Conservation (phyloP, 2,113 vertebrate species). For the Petrocephalus zakoni region DNA sequence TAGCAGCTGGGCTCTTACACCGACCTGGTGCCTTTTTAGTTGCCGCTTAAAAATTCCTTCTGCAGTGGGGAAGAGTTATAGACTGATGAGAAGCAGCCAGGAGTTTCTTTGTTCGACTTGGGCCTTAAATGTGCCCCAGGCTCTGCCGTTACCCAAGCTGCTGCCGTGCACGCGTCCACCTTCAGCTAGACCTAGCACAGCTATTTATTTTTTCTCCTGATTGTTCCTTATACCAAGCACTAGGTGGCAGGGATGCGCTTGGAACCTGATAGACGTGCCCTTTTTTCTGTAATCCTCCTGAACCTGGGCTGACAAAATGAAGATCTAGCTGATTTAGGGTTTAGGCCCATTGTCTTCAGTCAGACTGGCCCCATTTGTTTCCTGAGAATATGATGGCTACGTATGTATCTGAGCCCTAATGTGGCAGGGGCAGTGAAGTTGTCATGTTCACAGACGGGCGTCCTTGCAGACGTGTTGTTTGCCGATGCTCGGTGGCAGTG, state of each 20-base stretch:
- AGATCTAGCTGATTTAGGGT: neutral
- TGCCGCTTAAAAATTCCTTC: neutral
- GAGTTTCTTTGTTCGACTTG: neutral
- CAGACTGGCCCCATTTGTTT: neutral
- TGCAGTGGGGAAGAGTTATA: neutral
- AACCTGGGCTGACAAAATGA: neutral
- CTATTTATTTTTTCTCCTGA: neutral
- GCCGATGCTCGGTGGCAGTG: neutral
- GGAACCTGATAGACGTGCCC: neutral
- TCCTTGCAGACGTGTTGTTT: neutral
- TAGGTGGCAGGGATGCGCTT: constrained; percentile 22
- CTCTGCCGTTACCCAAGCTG: neutral
- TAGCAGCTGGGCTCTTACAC: neutral
- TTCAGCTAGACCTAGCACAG: neutral
- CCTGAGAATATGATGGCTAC: neutral
- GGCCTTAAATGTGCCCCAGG: neutral
- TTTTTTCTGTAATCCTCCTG: neutral
- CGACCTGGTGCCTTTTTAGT: neutral
- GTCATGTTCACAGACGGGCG: neutral
- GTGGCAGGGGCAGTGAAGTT: neutral
- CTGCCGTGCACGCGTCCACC: neutral
- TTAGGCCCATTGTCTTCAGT: neutral
- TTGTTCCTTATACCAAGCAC: neutral
- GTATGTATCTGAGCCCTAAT: neutral
- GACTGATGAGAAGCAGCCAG: neutral